Evolutionary conservation across 2,797 vertebrate genomes (phyloP), one percentile per base, ranked within the genome.

Genomic region (Odontamblyopus rebecca): DNA sequence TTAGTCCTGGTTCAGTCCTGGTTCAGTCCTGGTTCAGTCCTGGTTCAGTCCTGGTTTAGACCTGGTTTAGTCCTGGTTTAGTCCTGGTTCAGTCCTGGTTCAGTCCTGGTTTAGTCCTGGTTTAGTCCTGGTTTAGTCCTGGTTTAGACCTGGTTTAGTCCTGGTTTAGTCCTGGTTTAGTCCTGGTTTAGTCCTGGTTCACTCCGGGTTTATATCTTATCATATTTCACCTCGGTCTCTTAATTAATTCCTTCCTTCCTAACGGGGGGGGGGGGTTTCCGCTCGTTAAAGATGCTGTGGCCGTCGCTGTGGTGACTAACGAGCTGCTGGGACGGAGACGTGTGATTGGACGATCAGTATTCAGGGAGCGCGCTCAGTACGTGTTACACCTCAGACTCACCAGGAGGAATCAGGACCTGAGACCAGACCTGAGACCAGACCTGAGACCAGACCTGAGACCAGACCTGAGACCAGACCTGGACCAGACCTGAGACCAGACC

Each of bases 281-380:
- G 4, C 23, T 57, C 3, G 23, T 57, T 23, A 57, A 57, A 4
- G 54, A 57, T 27, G 23, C 23, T 57, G 54, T 27, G 23, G 23
- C 23, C 54, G 23, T 57, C 23, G 8, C 54, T 9, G 23, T 57
- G 54, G 54, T 57, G 23, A 57, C 54, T 23, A 27, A 57, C 2
- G n/a, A 57, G n/a, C n/a, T 12, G 23, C 54, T 23, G 23, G 27
- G 54, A 57, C 51, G 6, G 51, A 53, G 51, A 53, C 7, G 54
- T 57, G 54, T 57, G 54, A 57, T 57, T 57, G 54, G 54, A 23
- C 54, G 54, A 57, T 57, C 54, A 57, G 54, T 57, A 57, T 57
- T 57, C 54, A 57, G 54, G 54, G 54, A 57, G n/a, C 54, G 23
- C 23, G 11, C 54, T 57, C 23, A 57, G 54, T 57, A 27, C 23